These are phyloP conservation scores for Sinodicranocentrus sp. DNA, from an alignment of 2,888 invertebrate species.

Conservation along the genomic window DNA sequence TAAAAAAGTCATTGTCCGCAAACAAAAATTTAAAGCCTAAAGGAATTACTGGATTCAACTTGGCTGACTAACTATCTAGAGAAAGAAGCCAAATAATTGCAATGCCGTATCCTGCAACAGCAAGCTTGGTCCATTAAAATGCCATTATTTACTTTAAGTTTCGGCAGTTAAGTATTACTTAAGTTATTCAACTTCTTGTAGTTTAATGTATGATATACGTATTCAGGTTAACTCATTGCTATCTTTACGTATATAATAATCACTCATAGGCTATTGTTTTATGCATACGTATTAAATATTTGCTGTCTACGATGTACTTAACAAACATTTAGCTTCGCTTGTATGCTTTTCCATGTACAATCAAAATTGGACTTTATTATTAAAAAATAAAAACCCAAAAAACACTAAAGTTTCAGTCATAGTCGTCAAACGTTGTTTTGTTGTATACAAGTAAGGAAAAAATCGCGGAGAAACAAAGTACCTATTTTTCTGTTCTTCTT, in stretches of 20 bases:
- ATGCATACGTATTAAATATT: conserved; percentile 44
- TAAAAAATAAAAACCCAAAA: conserved; percentile 58
- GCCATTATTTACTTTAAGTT: conserved; percentile 69
- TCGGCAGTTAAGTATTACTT: conserved; percentile 63
- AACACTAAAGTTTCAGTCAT: no score
- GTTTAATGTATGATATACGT: conserved; percentile 37
- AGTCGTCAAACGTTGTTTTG: no score
- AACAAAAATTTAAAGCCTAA: conserved; percentile 60
- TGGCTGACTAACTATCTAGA: conserved; percentile 55
- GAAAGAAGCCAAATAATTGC: conserved; percentile 50
- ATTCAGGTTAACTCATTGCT: conserved; percentile 34
- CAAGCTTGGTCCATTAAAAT: conserved; percentile 72
- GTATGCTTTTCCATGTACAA: conserved; percentile 68
- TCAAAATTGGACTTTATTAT: conserved; percentile 66
- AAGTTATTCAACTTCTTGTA: conserved; percentile 44
- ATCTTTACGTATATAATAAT: conserved; percentile 27
- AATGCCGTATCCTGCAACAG: conserved; percentile 68
- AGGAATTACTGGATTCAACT: conserved; percentile 64
- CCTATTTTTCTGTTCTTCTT: no score
- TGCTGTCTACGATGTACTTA: conserved; percentile 57
- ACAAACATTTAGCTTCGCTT: conserved; percentile 67
- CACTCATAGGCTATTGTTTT: conserved; percentile 35
- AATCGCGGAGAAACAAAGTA: no score
- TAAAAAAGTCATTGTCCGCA: conserved; percentile 45
- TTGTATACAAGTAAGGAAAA: no score